Evolutionary conservation across 2,113 vertebrate genomes (phyloP).

Genomic region (Marmota flaviventris): DNA sequence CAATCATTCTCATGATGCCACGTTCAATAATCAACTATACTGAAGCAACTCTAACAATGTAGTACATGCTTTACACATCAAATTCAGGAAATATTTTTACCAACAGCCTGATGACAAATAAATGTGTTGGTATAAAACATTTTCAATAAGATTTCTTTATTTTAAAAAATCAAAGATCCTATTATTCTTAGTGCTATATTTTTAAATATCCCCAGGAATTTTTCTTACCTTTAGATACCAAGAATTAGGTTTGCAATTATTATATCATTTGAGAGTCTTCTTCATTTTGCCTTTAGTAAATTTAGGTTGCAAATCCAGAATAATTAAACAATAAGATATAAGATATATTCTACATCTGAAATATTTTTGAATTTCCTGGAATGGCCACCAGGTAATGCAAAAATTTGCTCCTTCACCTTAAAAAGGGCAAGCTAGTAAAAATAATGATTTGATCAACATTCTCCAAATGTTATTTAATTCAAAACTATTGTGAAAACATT

Average conservation of each 20-base stretch:
- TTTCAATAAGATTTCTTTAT: slow-evolving; percentile 31
- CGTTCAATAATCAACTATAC: slow-evolving; percentile 8
- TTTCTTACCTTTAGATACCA: slow-evolving; percentile 12
- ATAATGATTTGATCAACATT: not conserved
- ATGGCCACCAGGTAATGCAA: not conserved
- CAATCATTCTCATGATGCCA: slow-evolving; percentile 35
- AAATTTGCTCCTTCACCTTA: not conserved
- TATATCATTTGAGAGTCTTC: not conserved
- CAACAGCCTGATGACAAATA: slow-evolving; percentile 7
- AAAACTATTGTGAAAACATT: slow-evolving; percentile 34
- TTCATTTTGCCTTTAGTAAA: slow-evolving; percentile 10
- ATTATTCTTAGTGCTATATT: not conserved
- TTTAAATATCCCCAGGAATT: slow-evolving; percentile 26
- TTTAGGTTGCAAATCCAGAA: slow-evolving; percentile 14
- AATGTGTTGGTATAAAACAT: not conserved
- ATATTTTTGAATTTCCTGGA: slow-evolving; percentile 16
- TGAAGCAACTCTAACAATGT: slow-evolving; percentile 10
- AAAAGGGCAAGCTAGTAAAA: not conserved
- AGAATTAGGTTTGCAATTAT: not conserved
- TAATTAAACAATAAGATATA: not conserved
- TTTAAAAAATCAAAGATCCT: not conserved
- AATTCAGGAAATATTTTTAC: slow-evolving; percentile 5
- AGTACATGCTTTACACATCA: slow-evolving; percentile 45
- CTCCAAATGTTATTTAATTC: slow-evolving; percentile 1
- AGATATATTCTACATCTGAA: not conserved